Evolutionary conservation across 2,113 vertebrate genomes (phyloP).

Genomic region (Arvicanthis niloticus): DNA sequence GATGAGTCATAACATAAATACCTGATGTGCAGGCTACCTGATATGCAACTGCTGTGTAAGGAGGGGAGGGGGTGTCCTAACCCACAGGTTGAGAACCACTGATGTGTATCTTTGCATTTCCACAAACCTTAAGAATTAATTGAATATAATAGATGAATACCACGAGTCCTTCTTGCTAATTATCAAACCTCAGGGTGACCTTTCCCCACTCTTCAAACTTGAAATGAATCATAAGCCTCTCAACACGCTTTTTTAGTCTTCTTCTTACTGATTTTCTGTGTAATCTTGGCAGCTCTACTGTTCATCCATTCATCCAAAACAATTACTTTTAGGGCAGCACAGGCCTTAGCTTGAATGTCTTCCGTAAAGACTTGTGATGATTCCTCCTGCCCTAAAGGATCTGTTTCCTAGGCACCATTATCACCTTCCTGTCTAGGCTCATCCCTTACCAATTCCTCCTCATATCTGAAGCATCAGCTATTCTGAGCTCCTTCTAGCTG

Average conservation of each 20-base stretch:
- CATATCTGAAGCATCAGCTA: background rate
- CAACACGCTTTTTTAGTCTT: background rate
- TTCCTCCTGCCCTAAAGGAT: background rate
- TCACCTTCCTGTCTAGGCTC: background rate
- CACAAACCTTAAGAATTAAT: background rate
- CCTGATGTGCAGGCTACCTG: background rate
- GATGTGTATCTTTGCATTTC: background rate
- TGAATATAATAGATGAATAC: background rate
- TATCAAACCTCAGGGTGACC: background rate
- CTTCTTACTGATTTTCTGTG: background rate
- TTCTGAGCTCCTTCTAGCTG: background rate
- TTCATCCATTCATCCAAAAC: background rate
- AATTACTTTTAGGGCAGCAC: background rate
- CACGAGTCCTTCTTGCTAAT: background rate
- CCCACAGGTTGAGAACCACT: background rate
- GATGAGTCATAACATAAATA: background rate
- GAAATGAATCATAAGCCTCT: background rate
- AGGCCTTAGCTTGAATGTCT: background rate
- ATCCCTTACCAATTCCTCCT: background rate
- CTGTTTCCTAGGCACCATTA: background rate
- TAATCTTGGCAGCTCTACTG: background rate
- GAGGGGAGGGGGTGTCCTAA: fast-evolving
- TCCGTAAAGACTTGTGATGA: background rate
- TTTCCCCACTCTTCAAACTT: background rate
- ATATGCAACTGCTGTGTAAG: background rate